These are phyloP conservation scores for Euglossa dilemma DNA, from an alignment of 1,140 invertebrate species.

Conservation along the genomic window DNA sequence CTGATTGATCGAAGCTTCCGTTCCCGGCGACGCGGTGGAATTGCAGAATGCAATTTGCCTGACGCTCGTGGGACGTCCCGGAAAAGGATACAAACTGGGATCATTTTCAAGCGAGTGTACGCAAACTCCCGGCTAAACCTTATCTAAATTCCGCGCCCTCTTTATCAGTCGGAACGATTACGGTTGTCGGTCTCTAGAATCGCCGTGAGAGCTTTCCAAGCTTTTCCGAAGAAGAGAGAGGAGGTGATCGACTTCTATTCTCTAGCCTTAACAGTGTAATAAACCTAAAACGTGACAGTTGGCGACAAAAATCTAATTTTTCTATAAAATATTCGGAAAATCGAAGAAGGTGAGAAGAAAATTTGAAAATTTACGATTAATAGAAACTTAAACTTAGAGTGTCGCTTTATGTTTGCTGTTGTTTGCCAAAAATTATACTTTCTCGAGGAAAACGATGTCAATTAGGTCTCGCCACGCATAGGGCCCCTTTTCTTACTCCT, in stretches of 20 bases:
- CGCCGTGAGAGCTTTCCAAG: slow-evolving; percentile 15
- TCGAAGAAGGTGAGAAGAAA: no score
- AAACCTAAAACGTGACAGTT: no score
- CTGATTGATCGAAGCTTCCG: slow-evolving; percentile 16
- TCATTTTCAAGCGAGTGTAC: slow-evolving; percentile 20
- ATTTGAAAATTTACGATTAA: no score
- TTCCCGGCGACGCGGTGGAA: not conserved
- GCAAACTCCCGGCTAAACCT: slow-evolving; percentile 12
- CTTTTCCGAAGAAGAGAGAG: not conserved
- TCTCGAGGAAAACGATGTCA: no score
- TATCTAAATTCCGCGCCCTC: slow-evolving; percentile 26
- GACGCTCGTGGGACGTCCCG: not conserved
- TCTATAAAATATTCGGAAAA: no score
- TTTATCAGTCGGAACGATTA: slow-evolving; percentile 35
- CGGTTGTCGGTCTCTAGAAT: slow-evolving; percentile 16
- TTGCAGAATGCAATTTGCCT: slow-evolving; percentile 7
- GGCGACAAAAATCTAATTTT: no score
- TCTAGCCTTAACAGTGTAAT: no score
- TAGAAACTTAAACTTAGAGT: no score
- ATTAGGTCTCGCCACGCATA: no score
- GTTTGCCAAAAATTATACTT: no score
- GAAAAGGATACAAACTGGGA: slow-evolving; percentile 5
- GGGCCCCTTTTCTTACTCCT: no score
- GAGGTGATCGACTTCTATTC: not conserved
- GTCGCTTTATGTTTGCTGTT: no score